These are phyloP conservation scores for Hirtodrosophila trivittata DNA, from an alignment of 2,888 invertebrate genomes.

Conservation along the genomic window DNA sequence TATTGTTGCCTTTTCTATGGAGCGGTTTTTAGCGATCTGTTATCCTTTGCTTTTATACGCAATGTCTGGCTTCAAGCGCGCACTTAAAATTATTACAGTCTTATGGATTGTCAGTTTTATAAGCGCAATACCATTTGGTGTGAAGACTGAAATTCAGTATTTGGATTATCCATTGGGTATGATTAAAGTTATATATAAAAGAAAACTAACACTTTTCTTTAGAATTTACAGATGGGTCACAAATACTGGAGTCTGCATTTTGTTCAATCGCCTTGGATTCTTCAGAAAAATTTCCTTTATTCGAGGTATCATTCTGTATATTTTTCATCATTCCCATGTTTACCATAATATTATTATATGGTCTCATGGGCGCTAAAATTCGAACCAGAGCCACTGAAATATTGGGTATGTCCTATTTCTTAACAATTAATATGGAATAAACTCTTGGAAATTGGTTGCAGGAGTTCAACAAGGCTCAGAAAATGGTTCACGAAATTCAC, in stretches of 20 bases:
- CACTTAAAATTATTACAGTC: constrained; percentile 90
- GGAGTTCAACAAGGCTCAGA: constrained; percentile 86
- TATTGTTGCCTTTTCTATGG: constrained; percentile 95
- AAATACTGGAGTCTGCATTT: constrained; percentile 90
- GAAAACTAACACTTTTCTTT: not conserved
- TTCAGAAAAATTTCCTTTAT: constrained; percentile 87
- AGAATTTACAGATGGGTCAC: constrained; percentile 82
- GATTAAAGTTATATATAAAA: constrained; percentile 19
- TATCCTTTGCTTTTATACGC: constrained; percentile 93
- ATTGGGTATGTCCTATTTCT: constrained; percentile 82
- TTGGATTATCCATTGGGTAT: constrained; percentile 89
- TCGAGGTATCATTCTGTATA: constrained; percentile 91
- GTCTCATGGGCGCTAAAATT: constrained; percentile 90
- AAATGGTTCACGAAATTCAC: constrained; percentile 88
- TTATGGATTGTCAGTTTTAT: constrained; percentile 91
- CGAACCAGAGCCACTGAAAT: constrained; percentile 85
- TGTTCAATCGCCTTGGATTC: constrained; percentile 88
- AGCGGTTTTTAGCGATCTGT: constrained; percentile 95
- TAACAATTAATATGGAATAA: too few species aligned
- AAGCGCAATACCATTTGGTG: constrained; percentile 90
- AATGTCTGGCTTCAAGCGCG: constrained; percentile 92
- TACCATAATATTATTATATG: constrained; percentile 91
- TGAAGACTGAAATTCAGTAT: constrained; percentile 90
- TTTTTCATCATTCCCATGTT: constrained; percentile 92
- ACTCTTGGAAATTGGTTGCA: too few species aligned